Evolutionary conservation across 92 coral and sea anemone genomes (phyloP), one percentile per base, ranked within the genome.

Genomic region (Parazoanthus atlanticus): DNA sequence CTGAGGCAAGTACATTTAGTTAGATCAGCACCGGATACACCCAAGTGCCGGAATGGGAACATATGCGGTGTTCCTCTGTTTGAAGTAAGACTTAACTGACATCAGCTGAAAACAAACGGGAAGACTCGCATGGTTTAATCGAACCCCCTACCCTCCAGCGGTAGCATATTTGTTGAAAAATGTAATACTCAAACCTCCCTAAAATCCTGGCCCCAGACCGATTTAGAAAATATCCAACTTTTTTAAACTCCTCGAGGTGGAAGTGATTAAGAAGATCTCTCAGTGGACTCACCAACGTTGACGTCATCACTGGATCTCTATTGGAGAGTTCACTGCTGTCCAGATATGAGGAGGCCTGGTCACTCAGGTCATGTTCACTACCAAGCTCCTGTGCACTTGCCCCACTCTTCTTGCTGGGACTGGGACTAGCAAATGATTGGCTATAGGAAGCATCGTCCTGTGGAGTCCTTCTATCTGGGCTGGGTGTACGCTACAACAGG

Each of bases 391-490:
- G 72, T 26, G 10, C 64, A 83, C 86, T 83, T 69, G 86, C 41
- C 15, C 76, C 76, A 8, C 69, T 88, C 89, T 30, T 78, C 74
- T 86, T 74, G 33, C 72, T 74, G 52, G 82, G 82, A 76, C 82
- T 54, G 82, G 93, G 93, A 47, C 92, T 90, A 43, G 92, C 91
- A 61, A 95, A 85, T 29, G 98, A 91, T 46, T 91, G 91, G 75
- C 93, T 89, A 77, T 95, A 95, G 38, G 83, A 54, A 71, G 87
- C 76, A 23, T 81, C 92, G 41, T 86, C 92, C 7, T 19, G 25
- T 33, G 64, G 86, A 2, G 77, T 64, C 74, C 81, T 93, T 70
- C 76, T 91, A 4, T 66, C 92, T 10, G 94, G 94, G 83, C 94
- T 91, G 65, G 93, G 87, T 30, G 94, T 84, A 19, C 88, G 87